Base-by-base conservation (phyloP, 1,140 invertebrate species). In the Cyclargus thomasi region DNA sequence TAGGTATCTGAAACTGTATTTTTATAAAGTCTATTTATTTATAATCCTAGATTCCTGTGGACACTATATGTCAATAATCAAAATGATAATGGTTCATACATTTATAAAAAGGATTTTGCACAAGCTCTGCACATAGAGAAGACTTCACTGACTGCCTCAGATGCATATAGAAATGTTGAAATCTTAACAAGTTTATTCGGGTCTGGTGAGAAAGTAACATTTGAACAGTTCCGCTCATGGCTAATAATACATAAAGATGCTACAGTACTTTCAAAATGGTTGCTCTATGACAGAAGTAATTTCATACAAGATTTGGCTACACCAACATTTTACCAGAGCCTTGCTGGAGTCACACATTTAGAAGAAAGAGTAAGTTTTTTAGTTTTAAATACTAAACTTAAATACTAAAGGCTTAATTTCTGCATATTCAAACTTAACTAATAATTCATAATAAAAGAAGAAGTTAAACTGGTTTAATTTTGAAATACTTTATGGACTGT, bases 291-390 rank as follows among this genome's bases (percentile, higher is more conserved):
- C 72, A 92, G 93, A 74, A 93, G 95, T 11, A 94, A 93, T 57
- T 88, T 96, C 0, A 94, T 94, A 17, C 95, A 95, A 68, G 96
- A 97, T 78, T 90, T 95, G 74, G 96, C 97, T 81, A 96, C 96
- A 16, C 96, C 96, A 2, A 97, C 96, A 0, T 97, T 97, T 81
- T 97, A 97, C 82, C 97, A 98, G 85, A 97, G 96, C 22, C 86
- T 98, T 18, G 96, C 97, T 68, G 97, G 97, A 36, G 97, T 98
- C 17, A 98, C 97, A 64, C 97, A 98, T 89, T 81, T 94, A 14
- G 94, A 94, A 71, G 93, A 94, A 74, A 91, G 92, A 92, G 95
- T 96, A 90, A 93, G 93, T 82, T 10, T 47, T 65, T 47, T 64
- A 47, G 0, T 16, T 16, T 16, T 47, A 3, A 14, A 47, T 14